phyloP scores from a whole-genome alignment of 2,797 vertebrate genomes.

The Sebastes steindachneri region DNA sequence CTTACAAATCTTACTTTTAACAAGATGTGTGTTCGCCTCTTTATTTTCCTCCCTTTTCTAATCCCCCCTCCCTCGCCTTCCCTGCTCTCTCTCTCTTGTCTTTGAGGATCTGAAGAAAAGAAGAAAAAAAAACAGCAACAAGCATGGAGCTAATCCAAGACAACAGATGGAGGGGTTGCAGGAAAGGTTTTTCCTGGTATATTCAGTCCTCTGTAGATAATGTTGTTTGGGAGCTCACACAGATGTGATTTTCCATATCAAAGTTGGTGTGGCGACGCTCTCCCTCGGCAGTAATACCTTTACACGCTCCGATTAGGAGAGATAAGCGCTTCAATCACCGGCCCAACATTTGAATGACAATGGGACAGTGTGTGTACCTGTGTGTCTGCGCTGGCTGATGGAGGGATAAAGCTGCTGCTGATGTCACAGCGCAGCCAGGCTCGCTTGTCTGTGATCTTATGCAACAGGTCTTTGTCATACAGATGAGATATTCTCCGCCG shows the following conservation, averaged over 20 bases:
- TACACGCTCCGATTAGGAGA: conserved; percentile 58
- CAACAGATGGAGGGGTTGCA: conserved; percentile 49
- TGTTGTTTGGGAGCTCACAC: conserved; percentile 60
- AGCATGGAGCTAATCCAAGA: conserved; percentile 57
- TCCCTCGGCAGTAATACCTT: conserved; percentile 64
- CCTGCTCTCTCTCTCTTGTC: neutral
- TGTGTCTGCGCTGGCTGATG: conserved; percentile 38
- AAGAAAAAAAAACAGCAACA: neutral
- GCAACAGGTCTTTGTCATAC: conserved; percentile 45
- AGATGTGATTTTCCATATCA: conserved; percentile 75
- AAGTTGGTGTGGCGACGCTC: conserved; percentile 48
- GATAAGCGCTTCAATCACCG: conserved; percentile 68
- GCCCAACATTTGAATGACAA: conserved; percentile 62
- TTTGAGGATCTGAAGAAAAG: conserved; percentile 33
- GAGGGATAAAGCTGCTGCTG: conserved; percentile 42
- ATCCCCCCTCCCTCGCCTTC: neutral
- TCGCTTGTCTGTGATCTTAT: conserved; percentile 32
- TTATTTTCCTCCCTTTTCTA: conserved; percentile 57
- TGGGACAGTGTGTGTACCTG: conserved; percentile 25
- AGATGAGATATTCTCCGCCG: neutral
- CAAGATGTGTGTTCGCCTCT: conserved; percentile 72
- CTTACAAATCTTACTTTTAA: conserved; percentile 85
- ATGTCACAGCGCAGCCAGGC: conserved; percentile 19
- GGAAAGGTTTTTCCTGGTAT: conserved; percentile 40
- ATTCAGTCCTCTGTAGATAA: conserved; percentile 68